These are phyloP conservation scores for Mythimna ferrago DNA, from an alignment of 2,888 invertebrate genomes.

Conservation along the genomic window DNA sequence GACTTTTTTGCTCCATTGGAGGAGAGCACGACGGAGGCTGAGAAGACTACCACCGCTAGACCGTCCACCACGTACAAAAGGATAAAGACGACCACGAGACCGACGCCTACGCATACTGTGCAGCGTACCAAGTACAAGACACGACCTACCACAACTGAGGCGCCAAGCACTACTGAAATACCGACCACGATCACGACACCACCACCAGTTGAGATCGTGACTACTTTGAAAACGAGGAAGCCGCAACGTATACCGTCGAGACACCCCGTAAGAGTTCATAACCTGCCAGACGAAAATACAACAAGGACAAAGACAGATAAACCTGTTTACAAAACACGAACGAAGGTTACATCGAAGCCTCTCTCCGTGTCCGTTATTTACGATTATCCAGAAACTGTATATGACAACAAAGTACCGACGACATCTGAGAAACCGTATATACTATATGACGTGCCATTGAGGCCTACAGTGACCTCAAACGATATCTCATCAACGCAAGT, in stretches of 20 bases:
- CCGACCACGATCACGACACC: constrained; percentile 84
- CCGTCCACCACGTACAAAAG: constrained; percentile 77
- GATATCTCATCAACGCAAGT: constrained; percentile 91
- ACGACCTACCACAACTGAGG: constrained; percentile 83
- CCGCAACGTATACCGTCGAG: constrained; percentile 85
- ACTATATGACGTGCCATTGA: constrained; percentile 88
- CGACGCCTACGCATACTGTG: constrained; percentile 76
- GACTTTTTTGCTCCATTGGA: constrained; percentile 95
- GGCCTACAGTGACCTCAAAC: constrained; percentile 77
- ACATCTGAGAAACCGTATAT: constrained; percentile 88
- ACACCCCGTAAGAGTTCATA: constrained; percentile 85
- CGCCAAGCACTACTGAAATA: constrained; percentile 80
- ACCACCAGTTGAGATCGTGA: constrained; percentile 82
- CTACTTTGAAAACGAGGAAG: constrained; percentile 82
- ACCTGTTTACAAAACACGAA: constrained; percentile 85
- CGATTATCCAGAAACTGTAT: constrained; percentile 85
- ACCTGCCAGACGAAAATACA: constrained; percentile 81
- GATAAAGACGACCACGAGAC: constrained; percentile 80
- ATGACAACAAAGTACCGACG: constrained; percentile 84
- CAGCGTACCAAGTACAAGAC: constrained; percentile 84
- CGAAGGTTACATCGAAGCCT: constrained; percentile 88
- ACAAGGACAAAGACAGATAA: constrained; percentile 85
- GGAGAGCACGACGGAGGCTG: constrained; percentile 80
- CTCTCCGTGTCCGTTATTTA: constrained; percentile 87
- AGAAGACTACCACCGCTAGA: constrained; percentile 75